A percentile compares a stretch with the other conserved stretches of the same genome.
Evolutionary conservation across 2,888 invertebrate genomes (phyloP).

Genomic region (Cephus pulcher): DNA sequence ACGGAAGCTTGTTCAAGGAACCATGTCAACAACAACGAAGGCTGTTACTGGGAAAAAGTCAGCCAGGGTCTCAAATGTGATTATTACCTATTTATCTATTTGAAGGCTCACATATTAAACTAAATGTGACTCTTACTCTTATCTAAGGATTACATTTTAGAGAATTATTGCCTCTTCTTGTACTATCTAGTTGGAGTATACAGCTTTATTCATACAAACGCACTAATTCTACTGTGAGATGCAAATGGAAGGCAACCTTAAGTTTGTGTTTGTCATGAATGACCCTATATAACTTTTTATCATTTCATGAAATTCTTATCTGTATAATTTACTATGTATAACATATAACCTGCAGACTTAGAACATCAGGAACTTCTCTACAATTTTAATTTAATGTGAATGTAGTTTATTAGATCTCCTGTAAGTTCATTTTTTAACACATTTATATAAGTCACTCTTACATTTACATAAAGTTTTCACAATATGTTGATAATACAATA

Average conservation of each 20-base stretch:
- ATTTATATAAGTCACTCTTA: neutral
- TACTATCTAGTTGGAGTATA: neutral
- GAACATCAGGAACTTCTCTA: neutral
- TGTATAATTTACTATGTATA: neutral
- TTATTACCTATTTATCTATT: constrained; percentile 8
- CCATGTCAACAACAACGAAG: constrained; percentile 40
- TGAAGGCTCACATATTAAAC: neutral
- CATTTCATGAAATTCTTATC: neutral
- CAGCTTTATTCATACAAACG: too few species aligned
- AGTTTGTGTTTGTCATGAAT: too few species aligned
- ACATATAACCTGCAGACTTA: neutral
- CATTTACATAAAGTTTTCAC: neutral
- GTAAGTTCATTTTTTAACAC: neutral
- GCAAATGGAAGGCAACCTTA: too few species aligned
- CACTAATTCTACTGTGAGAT: too few species aligned
- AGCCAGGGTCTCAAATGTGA: constrained; percentile 49
- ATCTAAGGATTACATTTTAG: neutral
- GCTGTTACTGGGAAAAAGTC: constrained; percentile 35
- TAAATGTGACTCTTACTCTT: neutral
- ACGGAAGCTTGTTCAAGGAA: constrained; percentile 19
- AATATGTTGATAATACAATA: neutral
- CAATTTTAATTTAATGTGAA: neutral
- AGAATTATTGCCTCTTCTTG: neutral
- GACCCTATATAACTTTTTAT: neutral
- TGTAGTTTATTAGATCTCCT: neutral